Base-by-base conservation (phyloP, 2,113 vertebrate species). In the Notechis scutatus region DNA sequence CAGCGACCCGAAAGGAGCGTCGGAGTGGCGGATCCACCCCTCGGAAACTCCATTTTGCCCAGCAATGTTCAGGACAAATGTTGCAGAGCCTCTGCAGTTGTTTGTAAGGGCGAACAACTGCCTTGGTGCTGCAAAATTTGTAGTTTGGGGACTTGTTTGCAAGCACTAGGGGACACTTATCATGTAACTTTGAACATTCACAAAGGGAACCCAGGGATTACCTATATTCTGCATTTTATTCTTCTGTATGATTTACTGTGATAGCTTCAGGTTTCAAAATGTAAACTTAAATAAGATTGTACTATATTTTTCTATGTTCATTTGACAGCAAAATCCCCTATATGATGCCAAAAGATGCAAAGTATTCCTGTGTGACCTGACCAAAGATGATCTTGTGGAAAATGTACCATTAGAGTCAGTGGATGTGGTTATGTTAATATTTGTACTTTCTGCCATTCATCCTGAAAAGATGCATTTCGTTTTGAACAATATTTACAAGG, bases 281-380 rank as follows among this genome's bases (percentile, higher is more conserved):
- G 5, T 54, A 39, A 90, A 34, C 9, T 23, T 11, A 39, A 59
- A 18, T 23, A 74, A 74, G 15, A 0, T 39, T 74, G n/a, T 39
- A 8, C 69, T 15, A 45, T 88, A 88, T 88, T 92, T 8, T 81
- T 91, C 85, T 14, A 18, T 95, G 94, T 95, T 95, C 3, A 5
- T 56, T 93, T 95, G 90, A 61, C 96, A 99, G 99, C 96, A 98
- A 98, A 99, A 99, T 93, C 95, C 98, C 91, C 96, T 98, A 4
- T 99, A 98, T 95, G 94, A 95, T 92, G 5, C 97, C 0, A 97
- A 98, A 92, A 98, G 98, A 92, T 99, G 99, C 96, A 97, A 97
- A 94, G 99, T 96, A 10, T 99, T 99, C 97, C 98, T 99, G 95
- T 99, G 99, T 94, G 99, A 99, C 94, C 97, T 99, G 90, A 99